Base-by-base conservation (phyloP, 1,140 invertebrate genomes). In the Lucilia sericata region DNA sequence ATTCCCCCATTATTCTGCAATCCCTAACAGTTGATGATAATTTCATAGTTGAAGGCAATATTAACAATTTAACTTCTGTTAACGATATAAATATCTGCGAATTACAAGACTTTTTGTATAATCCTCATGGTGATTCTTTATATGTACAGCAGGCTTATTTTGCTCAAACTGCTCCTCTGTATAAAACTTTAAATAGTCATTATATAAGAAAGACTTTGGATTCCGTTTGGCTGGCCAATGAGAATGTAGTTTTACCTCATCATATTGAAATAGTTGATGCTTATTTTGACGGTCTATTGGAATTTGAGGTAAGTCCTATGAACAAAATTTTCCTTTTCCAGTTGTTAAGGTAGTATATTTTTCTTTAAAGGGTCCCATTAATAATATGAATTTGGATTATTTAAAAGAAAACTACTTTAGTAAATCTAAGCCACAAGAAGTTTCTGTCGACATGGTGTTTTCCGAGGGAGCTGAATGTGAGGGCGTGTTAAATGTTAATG, bases 271-370 rank as follows among this genome's bases (percentile, higher is more conserved):
- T 85, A 14, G 82, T 83, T 0, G 83, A 85, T 10, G 86, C 83
- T 2, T 83, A 83, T 74, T 87, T 90, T 82, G 84, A 88, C 14
- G 89, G 89, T 30, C 80, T 90, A 51, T 60, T 90, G 76, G 87
- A 88, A 70, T 88, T 88, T 80, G 86, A 88, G 86, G 89, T 90
- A 81, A n/a, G n/a, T n/a, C n/a, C n/a, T n/a, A n/a, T n/a, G n/a
- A n/a, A n/a, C n/a, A n/a, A n/a, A n/a, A n/a, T n/a, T n/a, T n/a
- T n/a, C n/a, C n/a, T n/a, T n/a, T n/a, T n/a, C n/a, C n/a, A n/a
- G n/a, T n/a, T n/a, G n/a, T n/a, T n/a, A n/a, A n/a, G n/a, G n/a
- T n/a, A n/a, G 25, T 30, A 30, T n/a, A 60, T 65, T 19, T 49
- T 13, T 51, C 12, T 81, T 84, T 42, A 70, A 81, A 91, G 89